Conservation (phyloP, 2,888 invertebrate species). For the Melanotus villosus region DNA sequence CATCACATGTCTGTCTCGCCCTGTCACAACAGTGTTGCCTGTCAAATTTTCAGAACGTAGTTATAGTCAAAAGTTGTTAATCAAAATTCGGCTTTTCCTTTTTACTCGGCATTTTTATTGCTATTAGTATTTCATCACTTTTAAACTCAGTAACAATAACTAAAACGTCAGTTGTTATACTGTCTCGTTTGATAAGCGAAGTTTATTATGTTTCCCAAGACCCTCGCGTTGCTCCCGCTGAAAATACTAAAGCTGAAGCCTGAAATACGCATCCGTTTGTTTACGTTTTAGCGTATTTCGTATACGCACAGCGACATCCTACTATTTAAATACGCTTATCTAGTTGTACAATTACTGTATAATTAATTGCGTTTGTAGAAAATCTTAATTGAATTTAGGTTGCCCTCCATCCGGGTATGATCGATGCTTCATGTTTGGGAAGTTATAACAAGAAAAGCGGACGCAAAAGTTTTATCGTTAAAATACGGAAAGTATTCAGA, state of each 20-base stretch:
- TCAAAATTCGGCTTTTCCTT: background rate
- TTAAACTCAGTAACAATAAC: background rate
- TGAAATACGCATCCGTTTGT: too few species aligned
- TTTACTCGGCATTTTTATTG: background rate
- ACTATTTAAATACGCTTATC: background rate
- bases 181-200: background rate
- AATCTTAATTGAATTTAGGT: conserved; percentile 22
- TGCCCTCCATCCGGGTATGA: conserved; percentile 5
- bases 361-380: conserved; percentile 11
- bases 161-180: background rate
- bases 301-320: background rate
- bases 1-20: background rate
- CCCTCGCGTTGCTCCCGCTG: too few species aligned
- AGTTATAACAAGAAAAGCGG: background rate
- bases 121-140: background rate
- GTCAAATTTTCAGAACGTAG: background rate
- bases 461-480: background rate
- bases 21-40: background rate
- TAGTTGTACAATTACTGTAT: background rate
- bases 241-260: too few species aligned
- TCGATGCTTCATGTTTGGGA: conserved; percentile 13
- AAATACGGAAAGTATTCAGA: background rate
- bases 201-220: background rate
- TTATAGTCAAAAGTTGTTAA: background rate
- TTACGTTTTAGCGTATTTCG: background rate